These are phyloP conservation scores for Aspidiotus destructor DNA, from an alignment of 2,888 invertebrate genomes.

Conservation along the genomic window DNA sequence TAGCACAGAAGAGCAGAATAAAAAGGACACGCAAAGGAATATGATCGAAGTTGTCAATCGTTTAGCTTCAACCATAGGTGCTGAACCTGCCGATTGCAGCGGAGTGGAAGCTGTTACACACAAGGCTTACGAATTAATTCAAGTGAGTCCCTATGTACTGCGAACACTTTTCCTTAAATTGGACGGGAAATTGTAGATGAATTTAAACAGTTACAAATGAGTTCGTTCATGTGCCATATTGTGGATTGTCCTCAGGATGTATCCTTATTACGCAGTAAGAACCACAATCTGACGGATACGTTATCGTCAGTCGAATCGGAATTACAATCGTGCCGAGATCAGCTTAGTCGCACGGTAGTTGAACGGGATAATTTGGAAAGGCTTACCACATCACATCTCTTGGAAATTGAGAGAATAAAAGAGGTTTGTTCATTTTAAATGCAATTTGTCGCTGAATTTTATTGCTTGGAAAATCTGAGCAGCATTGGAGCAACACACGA, in stretches of 20 bases:
- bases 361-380: conserved; percentile 68
- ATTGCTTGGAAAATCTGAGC: no score
- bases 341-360: conserved; percentile 52
- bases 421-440: conserved; percentile 49
- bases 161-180: not conserved
- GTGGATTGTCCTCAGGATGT: conserved; percentile 11
- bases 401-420: conserved; percentile 61
- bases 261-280: conserved; percentile 16
- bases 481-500: no score
- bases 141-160: conserved; percentile 44
- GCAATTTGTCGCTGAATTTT: no score
- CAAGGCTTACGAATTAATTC: conserved; percentile 68
- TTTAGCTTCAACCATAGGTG: conserved; percentile 59
- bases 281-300: conserved; percentile 45
- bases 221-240: no score
- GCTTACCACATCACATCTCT: conserved; percentile 58
- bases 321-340: conserved; percentile 55
- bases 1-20: conserved; percentile 62
- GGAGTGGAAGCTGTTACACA: conserved; percentile 52
- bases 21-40: conserved; percentile 57
- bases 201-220: no score
- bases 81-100: conserved; percentile 51
- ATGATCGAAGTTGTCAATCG: conserved; percentile 63
- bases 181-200: not conserved
- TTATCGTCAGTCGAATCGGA: conserved; percentile 56